These are phyloP conservation scores for Zaprionus vittiger DNA, from an alignment of 1,140 invertebrate genomes.

Conservation along the genomic window DNA sequence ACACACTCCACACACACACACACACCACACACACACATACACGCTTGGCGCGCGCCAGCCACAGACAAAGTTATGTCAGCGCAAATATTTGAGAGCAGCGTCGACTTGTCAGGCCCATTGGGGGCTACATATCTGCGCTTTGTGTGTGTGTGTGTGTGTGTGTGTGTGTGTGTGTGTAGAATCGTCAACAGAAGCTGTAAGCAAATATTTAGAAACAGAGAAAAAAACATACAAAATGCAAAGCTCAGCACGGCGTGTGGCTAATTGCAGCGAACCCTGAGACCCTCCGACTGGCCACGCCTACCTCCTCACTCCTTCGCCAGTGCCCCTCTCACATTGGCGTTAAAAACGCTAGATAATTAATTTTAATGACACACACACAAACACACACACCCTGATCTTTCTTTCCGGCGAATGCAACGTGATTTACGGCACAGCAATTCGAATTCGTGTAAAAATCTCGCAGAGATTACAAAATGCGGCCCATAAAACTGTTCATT, in stretches of 20 bases:
- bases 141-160: not conserved
- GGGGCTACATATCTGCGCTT: not conserved
- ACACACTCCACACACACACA: not conserved
- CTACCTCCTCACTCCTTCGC: not conserved
- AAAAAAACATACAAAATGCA: slow-evolving; percentile 28
- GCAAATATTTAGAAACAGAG: slow-evolving; percentile 69
- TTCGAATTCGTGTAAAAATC: slow-evolving; percentile 50
- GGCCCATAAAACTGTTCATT: slow-evolving; percentile 76
- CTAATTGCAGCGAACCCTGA: slow-evolving; percentile 53
- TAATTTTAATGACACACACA: slow-evolving; percentile 78
- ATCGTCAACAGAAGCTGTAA: slow-evolving; percentile 58
- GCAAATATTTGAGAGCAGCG: slow-evolving; percentile 73
- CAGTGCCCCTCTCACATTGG: slow-evolving; percentile 15
- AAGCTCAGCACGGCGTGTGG: slow-evolving; percentile 62
- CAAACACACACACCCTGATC: not conserved
- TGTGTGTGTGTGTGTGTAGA: slow-evolving; percentile 29
- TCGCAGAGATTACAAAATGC: slow-evolving; percentile 65
- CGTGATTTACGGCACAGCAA: slow-evolving; percentile 65
- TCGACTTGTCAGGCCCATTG: slow-evolving; percentile 46
- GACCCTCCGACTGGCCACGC: slow-evolving; percentile 7
- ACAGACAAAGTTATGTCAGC: slow-evolving; percentile 80
- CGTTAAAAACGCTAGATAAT: slow-evolving; percentile 76
- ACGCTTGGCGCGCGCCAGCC: slow-evolving; percentile 64
- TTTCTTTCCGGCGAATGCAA: slow-evolving; percentile 62
- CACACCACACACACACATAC: not conserved